phyloP scores from a whole-genome alignment of 2,888 invertebrate species.

The Drosophila bunnanda region DNA sequence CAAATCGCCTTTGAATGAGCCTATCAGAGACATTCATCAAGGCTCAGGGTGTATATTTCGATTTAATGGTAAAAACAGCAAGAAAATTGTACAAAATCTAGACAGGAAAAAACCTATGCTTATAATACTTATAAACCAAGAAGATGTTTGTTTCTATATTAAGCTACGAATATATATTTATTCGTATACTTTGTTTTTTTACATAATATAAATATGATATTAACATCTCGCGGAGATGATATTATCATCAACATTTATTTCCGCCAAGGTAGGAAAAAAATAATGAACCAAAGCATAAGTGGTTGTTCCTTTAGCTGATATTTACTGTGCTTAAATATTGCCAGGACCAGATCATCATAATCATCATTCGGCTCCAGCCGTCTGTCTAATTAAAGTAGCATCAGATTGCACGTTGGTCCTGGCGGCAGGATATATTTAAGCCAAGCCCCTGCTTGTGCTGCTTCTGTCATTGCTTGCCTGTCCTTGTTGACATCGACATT shows the following conservation, averaged over 20 bases:
- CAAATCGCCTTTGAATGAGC: slow-evolving; percentile 49
- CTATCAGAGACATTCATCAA: not conserved
- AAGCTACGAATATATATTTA: no score
- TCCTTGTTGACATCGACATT: slow-evolving; percentile 14
- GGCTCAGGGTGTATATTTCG: slow-evolving; percentile 6
- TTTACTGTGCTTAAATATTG: slow-evolving; percentile 17
- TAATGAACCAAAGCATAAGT: not conserved
- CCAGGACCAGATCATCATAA: slow-evolving; percentile 8
- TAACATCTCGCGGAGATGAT: not conserved
- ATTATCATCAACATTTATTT: not conserved
- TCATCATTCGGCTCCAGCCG: slow-evolving; percentile 30
- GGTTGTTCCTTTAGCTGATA: not conserved
- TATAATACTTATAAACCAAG: no score
- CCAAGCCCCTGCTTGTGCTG: slow-evolving; percentile 12
- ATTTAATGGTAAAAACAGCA: slow-evolving; percentile 21
- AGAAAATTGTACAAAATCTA: no score
- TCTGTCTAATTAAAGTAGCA: slow-evolving; percentile 36
- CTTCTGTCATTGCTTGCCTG: slow-evolving; percentile 7
- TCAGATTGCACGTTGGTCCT: slow-evolving; percentile 31
- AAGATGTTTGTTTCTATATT: no score
- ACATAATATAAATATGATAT: no score
- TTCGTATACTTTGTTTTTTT: no score
- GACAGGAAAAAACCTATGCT: no score
- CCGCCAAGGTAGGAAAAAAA: not conserved
- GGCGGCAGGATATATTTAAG: slow-evolving; percentile 14